Evolutionary conservation across 2,888 invertebrate genomes (phyloP), one percentile per base, ranked within the genome.

Genomic region (Bombylius major): DNA sequence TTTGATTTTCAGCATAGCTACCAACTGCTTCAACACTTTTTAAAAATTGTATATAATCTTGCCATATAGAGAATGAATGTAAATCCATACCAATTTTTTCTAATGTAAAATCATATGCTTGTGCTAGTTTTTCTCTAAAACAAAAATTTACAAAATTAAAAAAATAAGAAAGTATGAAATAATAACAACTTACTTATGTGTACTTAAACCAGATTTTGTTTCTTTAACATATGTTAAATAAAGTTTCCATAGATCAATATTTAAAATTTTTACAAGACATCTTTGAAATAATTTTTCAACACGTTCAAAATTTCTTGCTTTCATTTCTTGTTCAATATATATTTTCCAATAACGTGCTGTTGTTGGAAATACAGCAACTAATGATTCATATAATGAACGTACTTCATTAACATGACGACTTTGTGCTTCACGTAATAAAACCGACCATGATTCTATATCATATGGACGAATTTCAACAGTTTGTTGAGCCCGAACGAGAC

Each of bases 271-370:
- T 78, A 97, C 94, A 56, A 99, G 82, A 75, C 97, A 98, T 64
- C 97, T 81, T 80, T 95, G 94, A 79, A 99, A 99, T 64, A 99
- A 81, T 89, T 97, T 96, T 83, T 99, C 99, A 48, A 99, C 99
- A 72, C 89, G 89, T 76, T 99, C 99, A 79, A 90, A 98, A 78
- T 96, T 94, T 75, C 95, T 83, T 64, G 89, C 86, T 75, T 96
- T 96, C 86, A 99, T 92, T 60, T 97, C 96, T 77, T 95, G 94
- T 70, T 97, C 96, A 65, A 97, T 96, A 76, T 95, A 99, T 64
- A 97, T 91, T 77, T 96, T 95, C 99, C 99, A 99, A 72, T 91
- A 99, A 57, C 96, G 82, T 4, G 98, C 99, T 6, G 96, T 91
- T 44, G 94, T 95, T 0, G 98, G 96, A 70, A 98, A 99, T 7